A percentile compares a stretch with the other conserved stretches of the same genome.
Evolutionary conservation across 2,888 invertebrate genomes (phyloP).

Genomic region (Phyllotreta striolata): DNA sequence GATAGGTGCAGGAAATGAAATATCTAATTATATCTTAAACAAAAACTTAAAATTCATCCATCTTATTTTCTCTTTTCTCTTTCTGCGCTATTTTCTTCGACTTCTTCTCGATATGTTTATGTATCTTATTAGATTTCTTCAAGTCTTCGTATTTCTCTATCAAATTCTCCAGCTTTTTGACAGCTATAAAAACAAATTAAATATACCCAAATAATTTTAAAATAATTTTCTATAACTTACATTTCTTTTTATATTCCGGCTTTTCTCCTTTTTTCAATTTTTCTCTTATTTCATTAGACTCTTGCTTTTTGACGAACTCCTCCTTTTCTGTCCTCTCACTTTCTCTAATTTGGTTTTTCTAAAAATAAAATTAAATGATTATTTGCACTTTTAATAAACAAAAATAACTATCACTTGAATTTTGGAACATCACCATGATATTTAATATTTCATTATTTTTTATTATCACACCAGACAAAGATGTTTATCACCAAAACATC

Average conservation of each 20-base stretch:
- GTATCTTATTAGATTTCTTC: constrained; percentile 78
- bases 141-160: constrained; percentile 83
- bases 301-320: constrained; percentile 64
- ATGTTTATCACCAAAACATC: too few species aligned
- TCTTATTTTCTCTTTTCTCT: constrained; percentile 41
- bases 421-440: background rate
- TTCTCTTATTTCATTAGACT: constrained; percentile 66
- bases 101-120: constrained; percentile 82
- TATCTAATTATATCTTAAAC: constrained; percentile 1
- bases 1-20: background rate
- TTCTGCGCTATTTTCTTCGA: constrained; percentile 75
- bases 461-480: background rate
- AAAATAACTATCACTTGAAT: background rate
- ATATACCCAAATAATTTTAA: background rate
- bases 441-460: background rate
- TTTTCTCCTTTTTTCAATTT: constrained; percentile 73
- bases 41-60: background rate
- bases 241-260: constrained; percentile 77
- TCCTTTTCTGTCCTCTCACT: constrained; percentile 67
- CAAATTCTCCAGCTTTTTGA: constrained; percentile 75
- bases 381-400: background rate
- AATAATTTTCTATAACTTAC: constrained; percentile 61
- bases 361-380: constrained; percentile 6
- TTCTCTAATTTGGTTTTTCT: constrained; percentile 80
- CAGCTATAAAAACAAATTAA: constrained; percentile 69